Percentiles rank a stretch among this genome's conserved stretches.
Conservation (phyloP, 2,888 invertebrate species). For the Stomorhina lunata region DNA sequence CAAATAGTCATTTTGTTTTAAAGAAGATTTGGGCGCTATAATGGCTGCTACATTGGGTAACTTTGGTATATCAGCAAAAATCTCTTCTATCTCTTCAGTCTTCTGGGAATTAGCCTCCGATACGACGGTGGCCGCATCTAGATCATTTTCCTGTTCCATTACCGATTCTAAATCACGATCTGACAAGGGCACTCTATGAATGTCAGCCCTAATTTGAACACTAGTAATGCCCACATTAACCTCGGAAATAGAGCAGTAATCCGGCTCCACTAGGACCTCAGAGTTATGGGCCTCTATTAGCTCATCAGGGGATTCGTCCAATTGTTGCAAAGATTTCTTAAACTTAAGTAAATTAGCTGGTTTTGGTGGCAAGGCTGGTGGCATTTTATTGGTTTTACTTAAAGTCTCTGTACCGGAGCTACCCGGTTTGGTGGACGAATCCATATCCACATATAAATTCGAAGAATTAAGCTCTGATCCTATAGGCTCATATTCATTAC, state of each 20-base stretch:
- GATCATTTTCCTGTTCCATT: slow-evolving; percentile 65
- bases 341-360: slow-evolving; percentile 87
- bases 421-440: slow-evolving; percentile 78
- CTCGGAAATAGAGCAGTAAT: slow-evolving; percentile 89
- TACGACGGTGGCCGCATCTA: slow-evolving; percentile 67
- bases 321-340: slow-evolving; percentile 80
- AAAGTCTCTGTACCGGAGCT: slow-evolving; percentile 71
- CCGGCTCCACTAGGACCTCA: slow-evolving; percentile 79
- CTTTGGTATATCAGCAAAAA: slow-evolving; percentile 84
- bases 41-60: slow-evolving; percentile 88
- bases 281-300: slow-evolving; percentile 33
- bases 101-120: slow-evolving; percentile 73
- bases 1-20: slow-evolving; percentile 66
- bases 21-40: slow-evolving; percentile 83
- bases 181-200: slow-evolving; percentile 75
- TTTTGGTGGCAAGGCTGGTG: slow-evolving; percentile 89
- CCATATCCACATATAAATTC: slow-evolving; percentile 85
- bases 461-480: slow-evolving; percentile 79
- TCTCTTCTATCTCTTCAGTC: slow-evolving; percentile 79
- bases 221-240: slow-evolving; percentile 79
- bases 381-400: slow-evolving; percentile 76
- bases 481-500: slow-evolving; percentile 88
- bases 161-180: slow-evolving; percentile 65
- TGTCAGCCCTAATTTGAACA: slow-evolving; percentile 82
- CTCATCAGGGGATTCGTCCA: slow-evolving; percentile 72